A percentile compares a stretch with the other conserved stretches of the same genome.
These are phyloP conservation scores for Drosophila subquinaria DNA, from an alignment of 2,888 invertebrate genomes.

Conservation along the genomic window DNA sequence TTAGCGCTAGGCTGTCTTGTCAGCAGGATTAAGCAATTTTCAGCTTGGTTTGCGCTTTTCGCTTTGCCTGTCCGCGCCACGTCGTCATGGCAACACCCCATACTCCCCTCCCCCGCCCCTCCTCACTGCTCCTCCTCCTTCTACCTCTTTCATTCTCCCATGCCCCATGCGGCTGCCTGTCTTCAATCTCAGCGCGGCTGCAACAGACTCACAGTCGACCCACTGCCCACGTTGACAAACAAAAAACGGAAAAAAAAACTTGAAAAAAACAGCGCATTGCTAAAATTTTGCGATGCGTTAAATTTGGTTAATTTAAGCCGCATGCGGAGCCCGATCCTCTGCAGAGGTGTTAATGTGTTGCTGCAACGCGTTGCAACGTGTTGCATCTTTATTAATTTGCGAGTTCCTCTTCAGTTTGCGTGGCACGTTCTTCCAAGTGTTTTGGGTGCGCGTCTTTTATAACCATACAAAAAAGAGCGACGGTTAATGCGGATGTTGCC, in stretches of 20 bases:
- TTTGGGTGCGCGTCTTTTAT: conserved; percentile 33
- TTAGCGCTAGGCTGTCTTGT: conserved; percentile 70
- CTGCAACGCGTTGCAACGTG: conserved; percentile 44
- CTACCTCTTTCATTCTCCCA: background rate
- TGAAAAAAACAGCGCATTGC: conserved; percentile 25
- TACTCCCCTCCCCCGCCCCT: background rate
- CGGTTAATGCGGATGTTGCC: conserved; percentile 3
- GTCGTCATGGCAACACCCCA: conserved; percentile 44
- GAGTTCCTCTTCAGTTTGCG: conserved; percentile 13
- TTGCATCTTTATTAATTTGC: conserved; percentile 57
- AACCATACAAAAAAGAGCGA: conserved; percentile 17
- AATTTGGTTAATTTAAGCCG: conserved; percentile 76
- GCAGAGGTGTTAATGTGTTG: conserved; percentile 69
- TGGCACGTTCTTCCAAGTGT: conserved; percentile 25
- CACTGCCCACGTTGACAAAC: conserved; percentile 72
- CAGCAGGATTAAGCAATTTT: conserved; percentile 82
- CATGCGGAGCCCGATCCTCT: conserved; percentile 25
- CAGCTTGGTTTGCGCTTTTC: conserved; percentile 73
- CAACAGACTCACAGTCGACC: conserved; percentile 34
- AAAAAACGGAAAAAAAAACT: conserved; percentile 26
- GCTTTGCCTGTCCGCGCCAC: conserved; percentile 62
- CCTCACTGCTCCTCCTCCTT: background rate
- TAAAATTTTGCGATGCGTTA: conserved; percentile 76
- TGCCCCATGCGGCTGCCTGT: conserved; percentile 7
- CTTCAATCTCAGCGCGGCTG: conserved; percentile 3